Conservation (phyloP, 2,888 invertebrate species). For the Agrochola circellaris region DNA sequence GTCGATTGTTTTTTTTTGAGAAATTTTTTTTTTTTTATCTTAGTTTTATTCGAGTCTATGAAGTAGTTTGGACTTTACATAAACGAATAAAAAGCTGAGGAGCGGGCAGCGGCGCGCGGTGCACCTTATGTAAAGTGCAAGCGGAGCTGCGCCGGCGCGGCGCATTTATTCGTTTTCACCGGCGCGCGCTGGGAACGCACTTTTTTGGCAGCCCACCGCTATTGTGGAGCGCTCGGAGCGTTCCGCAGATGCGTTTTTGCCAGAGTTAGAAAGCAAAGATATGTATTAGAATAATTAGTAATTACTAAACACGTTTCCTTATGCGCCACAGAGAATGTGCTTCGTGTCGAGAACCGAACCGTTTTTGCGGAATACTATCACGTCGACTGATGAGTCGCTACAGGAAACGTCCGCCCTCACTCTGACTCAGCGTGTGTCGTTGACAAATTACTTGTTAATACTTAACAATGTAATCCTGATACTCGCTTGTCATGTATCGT, state of each 20-base stretch:
- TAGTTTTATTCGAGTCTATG: neutral
- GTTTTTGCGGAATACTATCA: constrained; percentile 32
- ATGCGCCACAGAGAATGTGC: constrained; percentile 42
- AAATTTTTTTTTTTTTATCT: no score
- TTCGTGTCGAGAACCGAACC: constrained; percentile 13
- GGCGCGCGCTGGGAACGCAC: constrained; percentile 68
- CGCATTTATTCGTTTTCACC: constrained; percentile 62
- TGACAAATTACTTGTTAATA: constrained; percentile 26
- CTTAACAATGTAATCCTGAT: constrained; percentile 36
- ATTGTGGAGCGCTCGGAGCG: constrained; percentile 63
- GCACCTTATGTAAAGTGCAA: constrained; percentile 38
- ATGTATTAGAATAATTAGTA: constrained; percentile 66
- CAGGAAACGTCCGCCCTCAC: constrained; percentile 39
- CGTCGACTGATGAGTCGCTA: constrained; percentile 13
- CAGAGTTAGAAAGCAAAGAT: constrained; percentile 70
- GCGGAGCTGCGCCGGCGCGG: constrained; percentile 20
- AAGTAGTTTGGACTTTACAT: neutral
- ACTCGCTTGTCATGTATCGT: constrained; percentile 33
- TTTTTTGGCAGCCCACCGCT: constrained; percentile 70
- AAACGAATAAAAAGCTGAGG: constrained; percentile 45
- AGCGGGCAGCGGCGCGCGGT: constrained; percentile 24
- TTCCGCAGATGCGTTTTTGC: constrained; percentile 66
- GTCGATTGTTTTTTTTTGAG: no score
- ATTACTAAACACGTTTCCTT: constrained; percentile 69
- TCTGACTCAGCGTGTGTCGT: constrained; percentile 34